A percentile compares a stretch with the other conserved stretches of the same genome.
Conservation (phyloP, 2,888 invertebrate species). For the Pinctada fucata region DNA sequence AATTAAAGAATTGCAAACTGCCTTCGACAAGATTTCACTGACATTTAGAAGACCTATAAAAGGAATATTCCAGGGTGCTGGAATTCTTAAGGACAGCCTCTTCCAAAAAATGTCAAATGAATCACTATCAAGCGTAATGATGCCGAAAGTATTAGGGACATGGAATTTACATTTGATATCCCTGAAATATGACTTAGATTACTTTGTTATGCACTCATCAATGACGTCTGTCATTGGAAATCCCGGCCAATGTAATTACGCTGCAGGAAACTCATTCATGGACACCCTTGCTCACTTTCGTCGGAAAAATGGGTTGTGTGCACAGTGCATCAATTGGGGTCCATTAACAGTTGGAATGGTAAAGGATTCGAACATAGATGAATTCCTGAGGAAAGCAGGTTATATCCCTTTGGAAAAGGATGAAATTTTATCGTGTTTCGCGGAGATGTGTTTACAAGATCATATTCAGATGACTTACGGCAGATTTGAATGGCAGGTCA, state of each 20-base stretch:
- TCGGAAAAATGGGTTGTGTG: constrained; percentile 48
- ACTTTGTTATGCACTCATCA: constrained; percentile 65
- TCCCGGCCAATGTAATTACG: constrained; percentile 63
- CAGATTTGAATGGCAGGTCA: constrained; percentile 46
- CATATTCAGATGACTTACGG: constrained; percentile 44
- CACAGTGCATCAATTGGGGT: constrained; percentile 67
- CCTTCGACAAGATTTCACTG: constrained; percentile 39
- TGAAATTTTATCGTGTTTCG: constrained; percentile 44
- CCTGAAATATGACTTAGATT: constrained; percentile 51
- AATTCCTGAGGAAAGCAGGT: constrained; percentile 27
- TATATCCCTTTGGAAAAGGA: constrained; percentile 21
- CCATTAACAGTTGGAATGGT: constrained; percentile 60
- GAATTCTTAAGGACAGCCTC: constrained; percentile 49
- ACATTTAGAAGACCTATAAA: constrained; percentile 40
- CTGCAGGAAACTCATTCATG: constrained; percentile 63
- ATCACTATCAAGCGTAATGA: constrained; percentile 45
- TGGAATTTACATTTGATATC: constrained; percentile 62
- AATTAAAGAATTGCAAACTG: constrained; percentile 36
- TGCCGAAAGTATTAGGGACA: constrained; percentile 62
- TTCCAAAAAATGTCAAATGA: constrained; percentile 46
- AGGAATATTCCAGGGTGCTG: constrained; percentile 65
- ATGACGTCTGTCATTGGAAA: constrained; percentile 61
- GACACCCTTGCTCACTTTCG: constrained; percentile 61
- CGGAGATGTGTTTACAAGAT: constrained; percentile 47
- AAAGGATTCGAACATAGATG: constrained; percentile 31